phyloP scores from a whole-genome alignment of 2,113 vertebrate genomes.

The Crotalus horridus region DNA sequence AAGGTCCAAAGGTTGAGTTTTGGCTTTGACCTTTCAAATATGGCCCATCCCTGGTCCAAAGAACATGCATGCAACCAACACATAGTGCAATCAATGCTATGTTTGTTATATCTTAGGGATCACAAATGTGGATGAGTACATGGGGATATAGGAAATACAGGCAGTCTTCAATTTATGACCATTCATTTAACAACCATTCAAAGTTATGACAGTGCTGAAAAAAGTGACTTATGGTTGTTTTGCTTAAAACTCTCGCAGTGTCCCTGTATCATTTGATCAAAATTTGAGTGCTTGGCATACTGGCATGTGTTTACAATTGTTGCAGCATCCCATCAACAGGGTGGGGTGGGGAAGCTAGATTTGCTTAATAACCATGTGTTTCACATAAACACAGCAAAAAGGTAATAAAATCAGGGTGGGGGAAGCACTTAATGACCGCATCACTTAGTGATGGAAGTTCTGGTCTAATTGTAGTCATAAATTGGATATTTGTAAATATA shows the following conservation, averaged over 20 bases:
- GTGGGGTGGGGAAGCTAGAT: neutral
- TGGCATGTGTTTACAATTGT: neutral
- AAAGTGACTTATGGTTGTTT: neutral
- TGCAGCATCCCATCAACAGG: neutral
- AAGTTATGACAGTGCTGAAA: neutral
- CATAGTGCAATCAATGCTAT: neutral
- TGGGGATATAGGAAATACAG: neutral
- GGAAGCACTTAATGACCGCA: neutral
- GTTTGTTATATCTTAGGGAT: neutral
- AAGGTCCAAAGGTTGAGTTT: neutral
- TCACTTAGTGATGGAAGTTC: neutral
- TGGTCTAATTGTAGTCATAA: neutral
- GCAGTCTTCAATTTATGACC: neutral
- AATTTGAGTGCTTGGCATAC: neutral
- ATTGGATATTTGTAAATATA: neutral
- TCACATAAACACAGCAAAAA: neutral
- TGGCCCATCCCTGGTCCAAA: neutral
- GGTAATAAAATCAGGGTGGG: neutral
- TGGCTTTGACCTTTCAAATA: neutral
- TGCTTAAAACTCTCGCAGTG: neutral
- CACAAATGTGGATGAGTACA: neutral
- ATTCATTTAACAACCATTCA: neutral
- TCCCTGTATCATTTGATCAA: neutral
- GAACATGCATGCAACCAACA: neutral
- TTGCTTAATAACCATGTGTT: neutral